Conservation (phyloP, 2,113 vertebrate species). For the Heliornis fulica region DNA sequence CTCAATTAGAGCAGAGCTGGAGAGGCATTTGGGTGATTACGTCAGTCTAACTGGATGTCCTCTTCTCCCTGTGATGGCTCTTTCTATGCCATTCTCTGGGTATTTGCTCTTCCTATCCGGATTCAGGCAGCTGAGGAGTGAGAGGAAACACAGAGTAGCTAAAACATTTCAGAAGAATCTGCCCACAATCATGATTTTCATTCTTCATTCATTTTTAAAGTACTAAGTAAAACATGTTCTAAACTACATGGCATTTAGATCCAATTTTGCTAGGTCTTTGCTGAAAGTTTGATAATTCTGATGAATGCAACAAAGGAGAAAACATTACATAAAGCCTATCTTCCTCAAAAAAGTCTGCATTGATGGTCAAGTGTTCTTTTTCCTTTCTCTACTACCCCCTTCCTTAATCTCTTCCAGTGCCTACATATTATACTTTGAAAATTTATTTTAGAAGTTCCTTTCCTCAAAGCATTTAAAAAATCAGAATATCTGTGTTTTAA, state of each 20-base stretch:
- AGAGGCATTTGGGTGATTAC: constrained; percentile 36
- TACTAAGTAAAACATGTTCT: not conserved
- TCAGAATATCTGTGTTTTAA: not conserved
- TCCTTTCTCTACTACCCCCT: not conserved
- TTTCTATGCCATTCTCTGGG: constrained; percentile 24
- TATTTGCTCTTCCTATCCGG: constrained; percentile 32
- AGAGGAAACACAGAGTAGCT: constrained; percentile 7
- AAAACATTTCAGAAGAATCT: constrained; percentile 25
- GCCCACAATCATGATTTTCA: constrained; percentile 33
- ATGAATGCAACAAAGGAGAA: constrained; percentile 22
- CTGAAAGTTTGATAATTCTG: constrained; percentile 16
- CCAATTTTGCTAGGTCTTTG: not conserved
- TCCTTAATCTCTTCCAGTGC: not conserved
- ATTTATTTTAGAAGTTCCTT: not conserved
- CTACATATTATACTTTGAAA: not conserved
- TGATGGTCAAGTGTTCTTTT: not conserved
- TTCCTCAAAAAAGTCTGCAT: not conserved
- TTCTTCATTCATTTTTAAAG: constrained; percentile 51
- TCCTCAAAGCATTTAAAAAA: not conserved
- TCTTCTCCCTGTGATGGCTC: constrained; percentile 27
- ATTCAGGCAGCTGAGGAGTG: not conserved
- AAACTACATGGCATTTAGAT: constrained; percentile 33
- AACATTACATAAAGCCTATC: not conserved
- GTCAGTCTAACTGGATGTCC: constrained; percentile 36
- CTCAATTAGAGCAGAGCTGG: constrained; percentile 17